Evolutionary conservation across 2,888 invertebrate genomes (phyloP).

Genomic region (Drosophila percnosoma): DNA sequence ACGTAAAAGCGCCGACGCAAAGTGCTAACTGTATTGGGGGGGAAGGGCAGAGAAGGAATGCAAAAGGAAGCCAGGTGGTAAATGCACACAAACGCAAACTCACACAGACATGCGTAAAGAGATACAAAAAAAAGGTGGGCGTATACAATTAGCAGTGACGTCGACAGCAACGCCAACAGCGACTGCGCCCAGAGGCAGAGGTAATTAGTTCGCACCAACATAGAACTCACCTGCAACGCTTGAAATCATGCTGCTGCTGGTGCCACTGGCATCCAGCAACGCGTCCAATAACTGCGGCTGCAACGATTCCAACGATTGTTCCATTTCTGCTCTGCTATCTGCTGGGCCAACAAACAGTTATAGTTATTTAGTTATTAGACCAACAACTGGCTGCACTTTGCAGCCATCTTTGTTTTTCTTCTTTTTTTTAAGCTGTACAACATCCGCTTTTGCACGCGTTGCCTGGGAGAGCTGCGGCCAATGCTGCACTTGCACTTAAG

Average conservation of each 20-base stretch:
- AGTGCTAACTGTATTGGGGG: constrained; percentile 25
- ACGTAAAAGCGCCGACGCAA: constrained; percentile 49
- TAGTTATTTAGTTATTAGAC: constrained; percentile 37
- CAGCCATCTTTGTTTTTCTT: constrained; percentile 56
- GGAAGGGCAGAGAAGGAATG: not conserved
- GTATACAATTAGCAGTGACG: constrained; percentile 68
- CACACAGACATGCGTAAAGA: constrained; percentile 14
- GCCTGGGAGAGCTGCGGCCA: constrained; percentile 6
- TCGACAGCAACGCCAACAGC: constrained; percentile 22
- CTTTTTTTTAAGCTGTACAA: constrained; percentile 2
- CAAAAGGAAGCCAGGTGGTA: constrained; percentile 36
- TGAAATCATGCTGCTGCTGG: constrained; percentile 19
- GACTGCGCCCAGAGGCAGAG: constrained; percentile 54
- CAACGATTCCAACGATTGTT: constrained; percentile 58
- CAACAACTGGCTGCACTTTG: constrained; percentile 36
- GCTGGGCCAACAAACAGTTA: constrained; percentile 17
- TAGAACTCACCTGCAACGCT: constrained; percentile 57
- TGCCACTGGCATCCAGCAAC: constrained; percentile 39
- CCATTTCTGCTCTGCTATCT: constrained; percentile 44
- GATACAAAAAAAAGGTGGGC: constrained; percentile 59
- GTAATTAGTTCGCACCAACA: constrained; percentile 42
- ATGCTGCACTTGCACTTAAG: constrained; percentile 10
- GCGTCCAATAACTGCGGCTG: constrained; percentile 47
- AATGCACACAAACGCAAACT: constrained; percentile 8
- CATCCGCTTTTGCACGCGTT: constrained; percentile 12